Conservation (phyloP, 2,113 vertebrate genomes). For the Procavia capensis region DNA sequence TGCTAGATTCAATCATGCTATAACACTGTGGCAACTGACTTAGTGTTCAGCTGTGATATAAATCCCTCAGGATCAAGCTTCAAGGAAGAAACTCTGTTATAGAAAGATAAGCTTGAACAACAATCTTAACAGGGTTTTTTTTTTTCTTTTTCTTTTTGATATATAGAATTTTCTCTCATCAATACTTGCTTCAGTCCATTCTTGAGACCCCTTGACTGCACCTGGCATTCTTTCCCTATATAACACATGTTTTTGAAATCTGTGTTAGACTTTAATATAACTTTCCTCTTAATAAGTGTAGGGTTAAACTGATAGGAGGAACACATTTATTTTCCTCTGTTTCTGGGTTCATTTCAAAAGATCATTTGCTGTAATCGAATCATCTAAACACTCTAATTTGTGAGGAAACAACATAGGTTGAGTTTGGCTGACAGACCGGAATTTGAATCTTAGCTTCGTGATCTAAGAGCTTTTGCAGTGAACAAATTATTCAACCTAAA, state of each 20-base stretch:
- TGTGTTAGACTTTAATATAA: not conserved
- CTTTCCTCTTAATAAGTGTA: conserved; percentile 36
- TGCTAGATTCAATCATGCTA: not conserved
- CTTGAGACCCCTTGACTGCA: not conserved
- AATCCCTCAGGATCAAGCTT: conserved; percentile 12
- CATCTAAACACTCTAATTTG: not conserved
- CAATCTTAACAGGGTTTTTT: not conserved
- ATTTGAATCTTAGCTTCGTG: conserved; percentile 34
- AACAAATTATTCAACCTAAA: not conserved
- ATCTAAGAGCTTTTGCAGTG: not conserved
- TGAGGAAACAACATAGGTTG: not conserved
- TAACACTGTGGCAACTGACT: conserved; percentile 29
- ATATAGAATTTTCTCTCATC: not conserved
- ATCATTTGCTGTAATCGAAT: conserved; percentile 24
- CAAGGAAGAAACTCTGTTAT: not conserved
- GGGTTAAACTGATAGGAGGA: not conserved
- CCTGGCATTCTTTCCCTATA: not conserved
- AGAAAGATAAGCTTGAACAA: conserved; percentile 41
- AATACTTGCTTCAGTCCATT: not conserved
- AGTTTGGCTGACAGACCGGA: not conserved
- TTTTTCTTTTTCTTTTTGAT: not conserved
- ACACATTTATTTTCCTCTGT: conserved; percentile 8
- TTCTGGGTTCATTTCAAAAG: conserved; percentile 29
- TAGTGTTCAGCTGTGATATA: conserved; percentile 40
- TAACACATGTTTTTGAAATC: not conserved